Evolutionary conservation across 1,140 invertebrate species (phyloP).

Genomic region (Harlomillsia oculata): DNA sequence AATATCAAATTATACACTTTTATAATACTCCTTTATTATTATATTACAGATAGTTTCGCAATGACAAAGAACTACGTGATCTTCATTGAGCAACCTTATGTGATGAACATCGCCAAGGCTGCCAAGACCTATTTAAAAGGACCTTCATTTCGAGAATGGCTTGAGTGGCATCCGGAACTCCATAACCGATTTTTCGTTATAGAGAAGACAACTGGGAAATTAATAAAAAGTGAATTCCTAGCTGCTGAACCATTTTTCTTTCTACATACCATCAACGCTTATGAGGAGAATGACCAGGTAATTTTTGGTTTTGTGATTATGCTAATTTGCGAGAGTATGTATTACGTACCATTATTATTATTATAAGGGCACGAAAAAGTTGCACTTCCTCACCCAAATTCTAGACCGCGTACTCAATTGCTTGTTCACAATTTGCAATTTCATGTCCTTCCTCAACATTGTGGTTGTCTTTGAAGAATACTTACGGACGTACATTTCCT

Average conservation of each 20-base stretch:
- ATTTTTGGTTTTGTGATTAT: not conserved
- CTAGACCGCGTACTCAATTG: not conserved
- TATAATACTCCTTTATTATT: slow-evolving; percentile 30
- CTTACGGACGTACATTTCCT: too few relatives aligned
- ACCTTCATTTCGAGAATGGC: slow-evolving; percentile 41
- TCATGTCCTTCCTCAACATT: not conserved
- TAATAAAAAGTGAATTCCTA: slow-evolving; percentile 39
- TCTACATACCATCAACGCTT: slow-evolving; percentile 49
- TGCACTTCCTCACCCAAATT: not conserved
- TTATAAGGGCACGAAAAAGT: not conserved
- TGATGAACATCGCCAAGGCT: slow-evolving; percentile 37
- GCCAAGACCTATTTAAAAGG: slow-evolving; percentile 41
- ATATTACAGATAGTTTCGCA: slow-evolving; percentile 40
- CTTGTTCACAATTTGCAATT: not conserved
- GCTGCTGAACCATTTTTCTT: slow-evolving; percentile 44
- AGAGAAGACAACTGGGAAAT: slow-evolving; percentile 43
- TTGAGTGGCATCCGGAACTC: slow-evolving; percentile 41
- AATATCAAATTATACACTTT: too few relatives aligned
- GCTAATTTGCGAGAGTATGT: too few relatives aligned
- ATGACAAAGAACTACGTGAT: slow-evolving; percentile 19
- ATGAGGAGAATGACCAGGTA: slow-evolving; percentile 45
- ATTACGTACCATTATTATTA: not conserved
- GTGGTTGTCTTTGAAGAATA: too few relatives aligned
- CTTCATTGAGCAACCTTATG: slow-evolving; percentile 30
- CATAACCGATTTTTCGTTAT: slow-evolving; percentile 41